A percentile compares a stretch with the other conserved stretches of the same genome.
Conservation (phyloP, 2,113 vertebrate genomes). For the Piaya cayana region DNA sequence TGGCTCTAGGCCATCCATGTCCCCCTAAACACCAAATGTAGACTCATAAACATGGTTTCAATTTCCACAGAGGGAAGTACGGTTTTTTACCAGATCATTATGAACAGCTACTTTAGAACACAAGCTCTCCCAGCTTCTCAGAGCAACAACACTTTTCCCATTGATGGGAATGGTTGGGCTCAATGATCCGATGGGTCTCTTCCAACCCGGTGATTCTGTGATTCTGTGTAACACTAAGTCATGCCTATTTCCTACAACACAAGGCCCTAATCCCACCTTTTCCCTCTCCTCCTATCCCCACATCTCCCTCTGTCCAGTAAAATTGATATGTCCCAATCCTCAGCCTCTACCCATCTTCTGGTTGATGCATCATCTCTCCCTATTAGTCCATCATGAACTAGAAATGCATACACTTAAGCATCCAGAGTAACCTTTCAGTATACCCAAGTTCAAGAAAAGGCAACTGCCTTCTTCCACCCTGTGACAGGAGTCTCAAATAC, state of each 20-base stretch:
- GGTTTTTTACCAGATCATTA: background rate
- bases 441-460: background rate
- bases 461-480: background rate
- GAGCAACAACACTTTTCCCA: no score
- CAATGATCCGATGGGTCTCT: no score
- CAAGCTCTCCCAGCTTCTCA: background rate
- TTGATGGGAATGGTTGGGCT: no score
- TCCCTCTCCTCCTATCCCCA: accelerated
- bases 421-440: background rate
- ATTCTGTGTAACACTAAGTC: no score
- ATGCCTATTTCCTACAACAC: background rate
- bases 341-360: background rate
- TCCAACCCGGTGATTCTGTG: no score
- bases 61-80: background rate
- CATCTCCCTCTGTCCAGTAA: background rate
- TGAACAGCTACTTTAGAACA: background rate
- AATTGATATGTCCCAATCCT: background rate
- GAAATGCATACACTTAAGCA: background rate
- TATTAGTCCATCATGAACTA: background rate
- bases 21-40: background rate
- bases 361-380: background rate
- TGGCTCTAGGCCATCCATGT: background rate
- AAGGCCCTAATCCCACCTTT: background rate
- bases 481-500: background rate
- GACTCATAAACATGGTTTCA: background rate